Base-by-base conservation (phyloP, 92 coral and sea anemone species). In the Heliopora coerulea region DNA sequence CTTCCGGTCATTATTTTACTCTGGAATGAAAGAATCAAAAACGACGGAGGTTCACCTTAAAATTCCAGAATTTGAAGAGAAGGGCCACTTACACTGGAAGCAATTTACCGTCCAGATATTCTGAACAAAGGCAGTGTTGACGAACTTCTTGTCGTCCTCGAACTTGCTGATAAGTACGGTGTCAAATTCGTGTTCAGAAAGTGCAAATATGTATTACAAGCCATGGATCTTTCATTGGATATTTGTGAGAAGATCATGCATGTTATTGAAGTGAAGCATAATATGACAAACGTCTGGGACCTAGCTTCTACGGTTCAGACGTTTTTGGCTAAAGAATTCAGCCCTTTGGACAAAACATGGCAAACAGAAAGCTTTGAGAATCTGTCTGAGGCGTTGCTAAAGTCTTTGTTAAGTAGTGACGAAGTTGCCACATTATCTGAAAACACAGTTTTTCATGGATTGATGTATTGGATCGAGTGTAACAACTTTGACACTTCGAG, bases 301-400 rank as follows among this genome's bases (percentile, higher is more conserved):
- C 18, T 60, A 8, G n/a, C 18, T 11, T 11, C 0, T 12, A 32
- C 66, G 2, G 18, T 60, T 26, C 12, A 30, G 15, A 27, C 31
- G 7, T 89, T 86, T 65, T 82, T 91, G 25, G 82, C 85, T 18
- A 86, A 86, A 49, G 83, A 78, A 62, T 91, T 89, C 59, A 86
- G 91, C 57, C 97, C 97, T 8, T 49, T 91, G 5, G 97, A 91
- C 57, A 72, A 84, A 32, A 96, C 86, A 30, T 91, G 97, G 97
- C 81, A 91, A 24, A 84, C 82, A 48, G 89, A 86, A 62, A 87
- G 80, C 29, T 86, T 91, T 52, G 40, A 26, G 3, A 32, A 60
- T 3, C 23, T 62, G 6, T 62, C 68, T 8, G 68, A 14, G 41
- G 8, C 8, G 27, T 14, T 62, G 21, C 0, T 62, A 18, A 31